Conservation (phyloP, 2,113 vertebrate genomes). For the Cardinalis cardinalis region DNA sequence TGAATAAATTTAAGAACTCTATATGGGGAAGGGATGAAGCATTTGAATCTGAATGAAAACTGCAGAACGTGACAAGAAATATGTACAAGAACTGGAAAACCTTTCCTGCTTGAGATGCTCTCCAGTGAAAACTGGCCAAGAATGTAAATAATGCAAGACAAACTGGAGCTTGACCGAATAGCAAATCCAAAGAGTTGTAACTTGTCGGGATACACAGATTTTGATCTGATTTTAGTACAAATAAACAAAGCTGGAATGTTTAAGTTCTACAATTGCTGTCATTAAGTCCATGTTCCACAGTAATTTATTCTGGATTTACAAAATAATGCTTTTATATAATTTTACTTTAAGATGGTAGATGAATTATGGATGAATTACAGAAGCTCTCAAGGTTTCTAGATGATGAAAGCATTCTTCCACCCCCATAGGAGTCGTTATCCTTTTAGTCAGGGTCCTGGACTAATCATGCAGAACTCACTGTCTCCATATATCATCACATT, state of each 20-base stretch:
- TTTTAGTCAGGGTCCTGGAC: neutral
- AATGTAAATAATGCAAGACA: neutral
- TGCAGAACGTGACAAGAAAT: slow-evolving; percentile 28
- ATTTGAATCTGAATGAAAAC: slow-evolving; percentile 57
- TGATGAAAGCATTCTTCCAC: neutral
- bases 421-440: neutral
- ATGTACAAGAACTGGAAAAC: slow-evolving; percentile 2
- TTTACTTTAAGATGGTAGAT: neutral
- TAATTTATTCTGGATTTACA: neutral
- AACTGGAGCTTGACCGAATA: neutral
- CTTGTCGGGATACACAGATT: neutral
- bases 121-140: neutral
- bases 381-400: neutral
- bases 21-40: neutral
- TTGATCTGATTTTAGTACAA: neutral
- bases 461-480: neutral
- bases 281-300: neutral
- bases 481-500: neutral
- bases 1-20: slow-evolving; percentile 49
- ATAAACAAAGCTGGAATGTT: neutral
- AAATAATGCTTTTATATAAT: neutral
- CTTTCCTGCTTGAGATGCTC: neutral
- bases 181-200: neutral
- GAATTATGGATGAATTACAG: neutral
- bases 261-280: neutral